Evolutionary conservation across 2,888 invertebrate species (phyloP), one percentile per base, ranked within the genome.

Genomic region (Spatulosminthurus flaviceps): DNA sequence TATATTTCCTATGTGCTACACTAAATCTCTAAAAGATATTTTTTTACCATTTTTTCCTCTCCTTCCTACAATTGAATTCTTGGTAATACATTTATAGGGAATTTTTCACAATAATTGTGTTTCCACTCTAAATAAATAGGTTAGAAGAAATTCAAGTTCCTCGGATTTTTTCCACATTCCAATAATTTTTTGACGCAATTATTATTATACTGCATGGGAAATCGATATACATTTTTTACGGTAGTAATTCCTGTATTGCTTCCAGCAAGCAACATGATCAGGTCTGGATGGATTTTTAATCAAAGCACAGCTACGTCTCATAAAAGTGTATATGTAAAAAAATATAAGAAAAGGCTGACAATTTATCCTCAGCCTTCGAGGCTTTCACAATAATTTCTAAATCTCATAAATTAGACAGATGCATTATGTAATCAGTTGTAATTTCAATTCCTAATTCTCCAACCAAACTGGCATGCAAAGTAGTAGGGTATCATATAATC

Each of bases 221-320:
- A 7, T 34, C 34, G 34, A 4, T 7, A 34, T 34, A n/a, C n/a
- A n/a, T n/a, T n/a, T n/a, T n/a, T n/a, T n/a, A n/a, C n/a, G 34
- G 4, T 34, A 34, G 34, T 34, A 34, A 9, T 34, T 34, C n/a
- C n/a, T n/a, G n/a, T n/a, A n/a, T n/a, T n/a, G 34, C 34, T 34
- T 34, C 34, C 34, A 51, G n/a, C 19, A n/a, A 51, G 51, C 51
- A 51, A n/a, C 51, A 2, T 51, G 51, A 51, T n/a, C 51, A 51
- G 16, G 16, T n/a, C 51, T 51, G 51, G n/a, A 51, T 51, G 51
- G 51, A 51, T 51, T 51, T 51, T 51, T 51, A 51, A 51, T 51
- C 51, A 51, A 51, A 51, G 51, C 51, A 51, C 51, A 51, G 51
- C 51, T 51, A 51, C 51, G 5, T 7, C 34, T 34, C 34, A 4